Conservation (phyloP, 2,113 vertebrate species). For the Protomyctophum bolini region DNA sequence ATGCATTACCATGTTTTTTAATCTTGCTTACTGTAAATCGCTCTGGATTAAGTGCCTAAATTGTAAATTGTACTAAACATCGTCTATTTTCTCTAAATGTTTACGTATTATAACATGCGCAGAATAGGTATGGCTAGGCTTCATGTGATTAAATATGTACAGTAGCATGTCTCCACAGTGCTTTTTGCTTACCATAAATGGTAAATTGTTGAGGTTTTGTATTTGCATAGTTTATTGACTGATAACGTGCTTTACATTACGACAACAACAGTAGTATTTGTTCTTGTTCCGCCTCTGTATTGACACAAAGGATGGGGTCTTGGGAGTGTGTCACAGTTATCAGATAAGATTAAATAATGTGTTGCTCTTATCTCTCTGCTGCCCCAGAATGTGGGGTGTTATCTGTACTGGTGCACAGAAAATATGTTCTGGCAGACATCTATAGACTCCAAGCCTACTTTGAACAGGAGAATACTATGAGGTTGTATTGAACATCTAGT, state of each 20-base stretch:
- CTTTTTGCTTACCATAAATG: background rate
- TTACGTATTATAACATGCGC: too few species aligned
- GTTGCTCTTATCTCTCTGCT: conserved; percentile 50
- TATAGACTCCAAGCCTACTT: background rate
- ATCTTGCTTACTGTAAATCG: too few species aligned
- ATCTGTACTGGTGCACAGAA: conserved; percentile 21
- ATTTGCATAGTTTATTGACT: too few species aligned
- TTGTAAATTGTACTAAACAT: too few species aligned
- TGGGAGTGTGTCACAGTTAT: conserved; percentile 42
- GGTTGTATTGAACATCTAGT: conserved; percentile 13
- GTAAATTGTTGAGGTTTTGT: background rate
- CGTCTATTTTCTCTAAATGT: too few species aligned
- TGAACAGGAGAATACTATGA: conserved; percentile 25
- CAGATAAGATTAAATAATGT: conserved; percentile 8
- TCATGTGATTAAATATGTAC: too few species aligned
- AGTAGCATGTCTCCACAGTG: too few species aligned
- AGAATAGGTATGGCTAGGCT: too few species aligned
- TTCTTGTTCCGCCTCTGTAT: conserved; percentile 33
- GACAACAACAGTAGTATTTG: conserved; percentile 45
- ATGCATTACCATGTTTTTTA: too few species aligned
- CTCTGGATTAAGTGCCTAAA: too few species aligned
- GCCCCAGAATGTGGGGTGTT: background rate
- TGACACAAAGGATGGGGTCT: conserved; percentile 34
- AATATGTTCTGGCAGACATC: conserved; percentile 3
- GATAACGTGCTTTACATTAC: too few species aligned